Evolutionary conservation across 2,113 vertebrate genomes (phyloP), one percentile per base, ranked within the genome.

Genomic region (Sturnus vulgaris): DNA sequence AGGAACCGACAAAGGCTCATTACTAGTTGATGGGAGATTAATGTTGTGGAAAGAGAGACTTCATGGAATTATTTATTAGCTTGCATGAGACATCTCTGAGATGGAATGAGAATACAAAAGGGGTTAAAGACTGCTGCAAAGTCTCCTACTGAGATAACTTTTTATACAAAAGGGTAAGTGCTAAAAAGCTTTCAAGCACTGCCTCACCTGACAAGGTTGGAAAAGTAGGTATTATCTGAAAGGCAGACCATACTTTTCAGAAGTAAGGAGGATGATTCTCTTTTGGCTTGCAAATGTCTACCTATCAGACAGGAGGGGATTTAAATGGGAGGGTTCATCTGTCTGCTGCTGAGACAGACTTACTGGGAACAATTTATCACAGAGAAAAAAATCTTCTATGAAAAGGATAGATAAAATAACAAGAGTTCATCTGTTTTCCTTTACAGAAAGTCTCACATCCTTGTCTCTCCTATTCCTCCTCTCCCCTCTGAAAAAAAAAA

Each of bases 121-220:
- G 82, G 94, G 92, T 95, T 96, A 95, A 96, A 96, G 92, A 79
- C 77, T 92, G 72, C 65, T 92, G 77, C 88, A 90, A 88, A 85
- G 57, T 86, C 86, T 93, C 82, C 95, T 75, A 92, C 80, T 56
- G 92, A 91, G 92, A 93, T 79, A 95, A 97, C 91, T 84, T 88
- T 57, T 92, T 91, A 84, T 81, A 92, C 49, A 86, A 91, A 88
- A 93, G 83, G 68, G 91, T 90, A 94, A 96, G 94, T 92, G 89
- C 77, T 93, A 91, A 91, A 95, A 93, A 93, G 95, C 94, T 95
- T 90, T 97, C 88, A 96, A 88, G 91, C 60, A 83, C 80, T 86
- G 59, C 47, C 91, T 96, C 88, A 94, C 82, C 91, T 96, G 86
- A 91, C 94, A 93, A 86, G 86, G 65, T 18, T 88, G 76, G 71